A percentile compares a stretch with the other conserved stretches of the same genome.
Evolutionary conservation across 2,113 vertebrate genomes (phyloP).

Genomic region (Calyptomena viridis): DNA sequence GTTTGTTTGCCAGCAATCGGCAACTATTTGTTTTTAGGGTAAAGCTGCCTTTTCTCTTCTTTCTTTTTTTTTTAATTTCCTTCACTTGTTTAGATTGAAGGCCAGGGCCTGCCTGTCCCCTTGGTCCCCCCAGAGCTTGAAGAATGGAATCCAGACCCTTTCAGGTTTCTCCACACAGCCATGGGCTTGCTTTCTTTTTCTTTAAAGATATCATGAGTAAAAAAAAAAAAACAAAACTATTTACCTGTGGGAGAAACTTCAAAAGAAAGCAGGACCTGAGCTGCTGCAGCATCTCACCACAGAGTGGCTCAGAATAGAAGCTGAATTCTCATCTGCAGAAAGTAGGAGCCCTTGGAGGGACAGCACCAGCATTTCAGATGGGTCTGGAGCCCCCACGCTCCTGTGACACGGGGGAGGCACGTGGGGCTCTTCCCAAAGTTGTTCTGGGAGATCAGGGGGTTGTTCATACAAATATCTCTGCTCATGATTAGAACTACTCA

Average conservation of each 20-base stretch:
- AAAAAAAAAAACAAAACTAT: not conserved
- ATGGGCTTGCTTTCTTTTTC: not conserved
- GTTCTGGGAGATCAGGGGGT: not conserved
- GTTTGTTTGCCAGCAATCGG: constrained; percentile 45
- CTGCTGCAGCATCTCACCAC: not conserved
- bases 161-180: not conserved
- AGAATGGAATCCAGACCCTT: not conserved
- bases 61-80: not conserved
- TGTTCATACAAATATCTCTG: not conserved
- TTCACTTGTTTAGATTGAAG: not conserved
- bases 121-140: not conserved
- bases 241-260: constrained; percentile 5
- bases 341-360: not conserved
- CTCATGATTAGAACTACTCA: not conserved
- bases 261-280: not conserved
- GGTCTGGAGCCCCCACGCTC: not conserved
- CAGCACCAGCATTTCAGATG: not conserved
- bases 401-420: not conserved
- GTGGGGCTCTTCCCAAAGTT: not conserved
- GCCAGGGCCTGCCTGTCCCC: not conserved
- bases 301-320: not conserved
- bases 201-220: not conserved
- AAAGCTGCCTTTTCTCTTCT: not conserved
- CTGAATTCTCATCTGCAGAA: not conserved
- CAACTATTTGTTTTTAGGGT: constrained; percentile 31